Base-by-base conservation (phyloP, 2,797 vertebrate genomes). In the Danionella dracula region DNA sequence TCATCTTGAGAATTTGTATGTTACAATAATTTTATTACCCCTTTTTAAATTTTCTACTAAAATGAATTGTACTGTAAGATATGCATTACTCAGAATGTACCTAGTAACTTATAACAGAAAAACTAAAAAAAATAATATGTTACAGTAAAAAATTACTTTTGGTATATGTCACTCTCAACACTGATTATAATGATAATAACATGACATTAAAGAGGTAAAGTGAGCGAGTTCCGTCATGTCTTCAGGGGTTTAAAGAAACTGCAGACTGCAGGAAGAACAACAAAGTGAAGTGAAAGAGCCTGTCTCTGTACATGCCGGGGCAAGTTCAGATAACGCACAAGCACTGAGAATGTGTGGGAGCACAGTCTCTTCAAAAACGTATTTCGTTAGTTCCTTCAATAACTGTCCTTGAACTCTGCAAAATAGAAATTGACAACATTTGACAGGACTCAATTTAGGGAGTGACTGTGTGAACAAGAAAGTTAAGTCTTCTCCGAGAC, bases 211-310 rank as follows among this genome's bases (percentile, higher is more conserved):
- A 64, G 16, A 9, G 8, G 10, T 9, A 5, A 16, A 66, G 45
- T 15, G 10, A 37, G 31, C 53, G 40, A 38, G 63, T 48, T 16
- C 31, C 34, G 35, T 57, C 63, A 21, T 48, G 63, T 31, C 34
- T 56, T 4, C 5, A 0, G 1, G 5, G 53, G 48, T 48, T 40
- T 12, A 48, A 15, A 32, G 63, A 57, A 66, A 20, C 31, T 23
- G 8, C 34, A 56, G 12, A 45, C 9, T 37, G 4, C 13, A 32
- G 45, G 45, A 16, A 32, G n/a, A 48, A 56, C 7, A 40, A 40
- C 63, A 29, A 40, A 31, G 21, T 37, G 32, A 35, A 56, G 12
- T 21, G 34, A 15, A 54, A 27, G 27, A 57, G 16, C 27, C 41
- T 57, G 11, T 38, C 23, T 27, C 23, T 27, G 23, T 29, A 31